Base-by-base conservation (phyloP, 2,797 vertebrate genomes). In the Argyrosomus regius region DNA sequence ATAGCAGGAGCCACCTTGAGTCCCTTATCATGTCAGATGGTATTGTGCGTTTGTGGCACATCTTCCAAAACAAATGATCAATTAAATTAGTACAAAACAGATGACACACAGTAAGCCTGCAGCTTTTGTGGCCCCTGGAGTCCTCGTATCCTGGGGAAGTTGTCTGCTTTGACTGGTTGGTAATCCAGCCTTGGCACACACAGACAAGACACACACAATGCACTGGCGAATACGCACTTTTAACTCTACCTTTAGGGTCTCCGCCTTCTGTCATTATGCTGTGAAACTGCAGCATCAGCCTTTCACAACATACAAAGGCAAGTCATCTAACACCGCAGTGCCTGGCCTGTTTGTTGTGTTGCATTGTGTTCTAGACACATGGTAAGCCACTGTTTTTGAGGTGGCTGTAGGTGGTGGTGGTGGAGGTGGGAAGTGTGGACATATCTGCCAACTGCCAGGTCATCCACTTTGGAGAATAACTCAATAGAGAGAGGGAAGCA, bases 241-340 rank as follows among this genome's bases (percentile, higher is more conserved):
- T 17, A 81, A 53, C 60, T 80, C 73, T 69, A 82, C 81, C 73
- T 72, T 81, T 64, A 74, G 68, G 53, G 62, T 69, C 77, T 77
- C 81, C 22, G 1, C 79, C 87, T 86, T 84, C 68, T 86, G 88
- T 90, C 84, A 90, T 79, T 89, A 86, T 86, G 72, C 72, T 49
- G 64, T 60, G 77, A 89, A 90, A 90, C 75, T 87, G 91, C 84
- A 77, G 78, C 80, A 81, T 93, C 87, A 91, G 92, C 87, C 81
- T 90, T 93, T 92, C 86, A 90, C 80, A 43, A 24, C 63, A 64
- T 31, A 94, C 90, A 94, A 93, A 93, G 86, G 83, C 87, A 43
- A 77, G 93, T 91, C 89, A 95, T 81, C 83, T 82, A 93, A 94
- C 91, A 93, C 93, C 87, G 22, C 82, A 73, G 68, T 81, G 68